A percentile compares a stretch with the other conserved stretches of the same genome.
Evolutionary conservation across 2,888 invertebrate genomes (phyloP).

Genomic region (Rugalucina vietnamica): DNA sequence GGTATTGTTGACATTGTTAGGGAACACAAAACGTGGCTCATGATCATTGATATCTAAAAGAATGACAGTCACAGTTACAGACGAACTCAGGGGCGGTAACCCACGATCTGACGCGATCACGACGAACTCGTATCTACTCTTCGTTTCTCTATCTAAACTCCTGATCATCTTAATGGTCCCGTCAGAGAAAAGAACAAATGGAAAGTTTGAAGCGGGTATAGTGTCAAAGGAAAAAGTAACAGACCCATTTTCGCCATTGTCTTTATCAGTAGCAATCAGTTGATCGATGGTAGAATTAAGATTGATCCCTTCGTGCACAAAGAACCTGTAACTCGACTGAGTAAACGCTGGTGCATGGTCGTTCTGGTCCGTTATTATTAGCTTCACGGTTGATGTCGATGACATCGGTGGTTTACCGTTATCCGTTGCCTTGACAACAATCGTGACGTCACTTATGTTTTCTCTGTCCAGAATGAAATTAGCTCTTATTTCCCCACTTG

Average conservation of each 20-base stretch:
- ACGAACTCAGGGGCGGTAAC: conserved; percentile 60
- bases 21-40: conserved; percentile 69
- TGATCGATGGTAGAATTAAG: conserved; percentile 64
- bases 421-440: conserved; percentile 70
- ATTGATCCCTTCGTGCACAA: conserved; percentile 63
- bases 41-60: conserved; percentile 75
- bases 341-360: conserved; percentile 68
- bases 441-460: conserved; percentile 58
- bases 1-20: conserved; percentile 68
- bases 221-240: conserved; percentile 55
- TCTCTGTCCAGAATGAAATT: conserved; percentile 72
- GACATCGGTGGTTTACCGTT: conserved; percentile 60
- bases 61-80: conserved; percentile 67
- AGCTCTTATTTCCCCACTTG: conserved; percentile 70
- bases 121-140: conserved; percentile 60
- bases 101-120: conserved; percentile 72
- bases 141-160: conserved; percentile 68
- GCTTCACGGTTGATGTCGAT: conserved; percentile 56
- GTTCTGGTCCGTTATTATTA: conserved; percentile 69
- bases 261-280: conserved; percentile 65
- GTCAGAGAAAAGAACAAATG: conserved; percentile 65
- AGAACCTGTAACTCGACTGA: conserved; percentile 60
- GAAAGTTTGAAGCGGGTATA: conserved; percentile 48
- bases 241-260: conserved; percentile 62
- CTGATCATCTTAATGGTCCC: conserved; percentile 67